Evolutionary conservation across 2,113 vertebrate species (phyloP), one percentile per base, ranked within the genome.

Genomic region (Upupa epops): DNA sequence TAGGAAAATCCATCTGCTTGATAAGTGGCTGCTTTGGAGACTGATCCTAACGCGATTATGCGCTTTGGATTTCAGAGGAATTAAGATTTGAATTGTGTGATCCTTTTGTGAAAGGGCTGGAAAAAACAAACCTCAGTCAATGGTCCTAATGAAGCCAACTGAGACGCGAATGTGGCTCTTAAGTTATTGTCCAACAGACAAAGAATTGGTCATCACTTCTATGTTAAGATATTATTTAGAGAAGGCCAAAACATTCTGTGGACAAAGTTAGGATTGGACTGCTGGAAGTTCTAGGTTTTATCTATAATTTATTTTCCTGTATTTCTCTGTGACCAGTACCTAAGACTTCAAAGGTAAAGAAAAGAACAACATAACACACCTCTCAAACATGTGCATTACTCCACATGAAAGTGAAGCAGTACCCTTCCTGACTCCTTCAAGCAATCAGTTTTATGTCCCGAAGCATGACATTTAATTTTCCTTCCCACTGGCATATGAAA

Each of bases 381-480:
- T 55, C 55, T 93, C 68, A 59, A 59, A 63, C 65, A 3, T 52
- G 75, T 36, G 24, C 48, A 4, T 93, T 89, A 63, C 42, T 63
- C 42, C 75, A 68, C 71, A 52, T 83, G 79, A 81, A 77, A 96
- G 82, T 34, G 31, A 80, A 66, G 83, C 60, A 8, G 4, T 52
- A 58, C 87, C 79, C 88, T 89, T 80, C 76, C 72, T 80, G 86
- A 46, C 81, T 83, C 68, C 80, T 83, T 73, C 65, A 37, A 46
- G 88, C 79, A 68, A 45, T 88, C 75, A 52, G 52, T 77, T 88
- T 91, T 71, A 91, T 88, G 86, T 92, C 83, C 85, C 0, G 2
- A 86, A 88, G 85, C 93, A 45, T 83, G 85, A 83, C 69, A 32
- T 88, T 77, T 88, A 55, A 92, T 95, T 95, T 92, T 86, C 69